Evolutionary conservation across 2,113 vertebrate genomes (phyloP).

Genomic region (Scomber japonicus): DNA sequence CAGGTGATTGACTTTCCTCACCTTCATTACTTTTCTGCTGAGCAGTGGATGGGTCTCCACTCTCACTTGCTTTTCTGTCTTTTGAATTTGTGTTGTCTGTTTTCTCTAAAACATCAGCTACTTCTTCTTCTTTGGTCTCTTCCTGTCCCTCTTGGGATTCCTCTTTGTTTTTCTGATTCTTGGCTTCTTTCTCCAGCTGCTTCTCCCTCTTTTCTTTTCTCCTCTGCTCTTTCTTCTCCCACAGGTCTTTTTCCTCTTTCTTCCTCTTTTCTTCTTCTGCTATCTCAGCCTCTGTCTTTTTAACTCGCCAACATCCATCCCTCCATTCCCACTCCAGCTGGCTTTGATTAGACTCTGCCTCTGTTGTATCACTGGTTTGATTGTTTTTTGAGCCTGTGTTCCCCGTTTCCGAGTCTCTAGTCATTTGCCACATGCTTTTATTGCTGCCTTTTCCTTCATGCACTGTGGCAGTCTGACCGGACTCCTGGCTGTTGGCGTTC

Average conservation of each 20-base stretch:
- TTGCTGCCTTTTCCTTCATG: slow-evolving; percentile 49
- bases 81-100: slow-evolving; percentile 1
- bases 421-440: slow-evolving; percentile 65
- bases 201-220: slow-evolving; percentile 71
- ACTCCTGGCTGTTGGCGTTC: slow-evolving; percentile 38
- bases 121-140: slow-evolving; percentile 47
- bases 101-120: slow-evolving; percentile 43
- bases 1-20: slow-evolving; percentile 2
- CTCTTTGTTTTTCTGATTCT: slow-evolving; percentile 29
- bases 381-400: slow-evolving; percentile 41
- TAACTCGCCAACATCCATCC: slow-evolving; percentile 80
- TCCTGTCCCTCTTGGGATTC: slow-evolving; percentile 41
- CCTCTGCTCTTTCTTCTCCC: slow-evolving; percentile 72
- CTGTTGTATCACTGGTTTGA: slow-evolving; percentile 19
- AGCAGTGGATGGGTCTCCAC: slow-evolving; percentile 15
- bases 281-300: slow-evolving; percentile 73
- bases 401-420: slow-evolving; percentile 42
- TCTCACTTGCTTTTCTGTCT: slow-evolving; percentile 27
- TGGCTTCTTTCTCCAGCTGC: slow-evolving; percentile 65
- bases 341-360: slow-evolving; percentile 30
- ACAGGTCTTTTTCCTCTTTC: slow-evolving; percentile 62
- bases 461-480: slow-evolving; percentile 5
- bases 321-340: slow-evolving; percentile 81
- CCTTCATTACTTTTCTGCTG: neutral
- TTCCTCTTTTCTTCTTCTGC: slow-evolving; percentile 75